Conservation (phyloP, 1,140 invertebrate species). For the Nymphalis io region DNA sequence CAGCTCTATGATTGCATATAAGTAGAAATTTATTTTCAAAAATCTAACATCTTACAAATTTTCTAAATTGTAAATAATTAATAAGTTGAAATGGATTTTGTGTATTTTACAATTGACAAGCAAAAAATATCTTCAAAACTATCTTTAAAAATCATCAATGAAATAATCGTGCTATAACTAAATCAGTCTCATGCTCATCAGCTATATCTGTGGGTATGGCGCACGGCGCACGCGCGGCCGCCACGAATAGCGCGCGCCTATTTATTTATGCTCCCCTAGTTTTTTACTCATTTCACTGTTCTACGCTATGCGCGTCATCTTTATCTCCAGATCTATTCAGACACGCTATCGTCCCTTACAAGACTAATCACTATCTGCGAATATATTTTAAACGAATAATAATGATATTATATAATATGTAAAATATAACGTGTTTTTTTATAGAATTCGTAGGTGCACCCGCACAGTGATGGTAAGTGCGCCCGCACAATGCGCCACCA, state of each 20-base stretch:
- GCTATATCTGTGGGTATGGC: constrained; percentile 15
- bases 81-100: no score
- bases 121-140: not conserved
- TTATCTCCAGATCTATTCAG: constrained; percentile 21
- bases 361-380: not conserved
- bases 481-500: no score
- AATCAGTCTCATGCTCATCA: constrained; percentile 18
- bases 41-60: no score
- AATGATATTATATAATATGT: not conserved
- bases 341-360: not conserved
- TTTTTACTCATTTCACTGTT: constrained; percentile 50
- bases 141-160: constrained; percentile 7
- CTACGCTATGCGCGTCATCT: constrained; percentile 15
- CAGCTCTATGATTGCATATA: no score
- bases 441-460: no score
- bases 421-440: no score
- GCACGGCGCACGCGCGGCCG: constrained; percentile 50
- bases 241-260: constrained; percentile 65
- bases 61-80: no score
- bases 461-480: no score
- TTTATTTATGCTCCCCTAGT: constrained; percentile 68
- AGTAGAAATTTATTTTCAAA: no score
- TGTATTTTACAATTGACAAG: not conserved
- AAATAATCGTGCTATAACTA: not conserved
- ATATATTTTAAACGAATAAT: not conserved